Evolutionary conservation across 2,113 vertebrate species (phyloP).

Genomic region (mouse (Mus musculus)): DNA sequence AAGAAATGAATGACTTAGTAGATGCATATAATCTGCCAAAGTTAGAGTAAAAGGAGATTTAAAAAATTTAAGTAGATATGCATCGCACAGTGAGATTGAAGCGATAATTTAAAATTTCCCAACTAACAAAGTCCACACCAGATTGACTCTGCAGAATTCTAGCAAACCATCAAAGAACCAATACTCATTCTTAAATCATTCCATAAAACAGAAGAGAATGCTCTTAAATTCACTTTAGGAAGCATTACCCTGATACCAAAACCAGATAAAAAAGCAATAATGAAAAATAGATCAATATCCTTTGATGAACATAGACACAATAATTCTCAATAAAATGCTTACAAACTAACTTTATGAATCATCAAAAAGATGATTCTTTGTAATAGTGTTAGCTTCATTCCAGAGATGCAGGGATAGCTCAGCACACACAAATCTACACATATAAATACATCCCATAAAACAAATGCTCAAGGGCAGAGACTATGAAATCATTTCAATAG

Average conservation of each 20-base stretch:
- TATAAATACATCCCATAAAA: background rate
- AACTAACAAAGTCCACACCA: background rate
- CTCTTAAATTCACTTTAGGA: background rate
- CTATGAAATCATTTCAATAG: background rate
- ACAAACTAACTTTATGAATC: background rate
- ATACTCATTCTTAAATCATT: background rate
- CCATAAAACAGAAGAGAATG: background rate
- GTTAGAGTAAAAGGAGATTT: background rate
- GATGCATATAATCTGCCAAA: background rate
- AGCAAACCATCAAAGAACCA: background rate
- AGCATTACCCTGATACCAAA: background rate
- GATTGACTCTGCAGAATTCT: background rate
- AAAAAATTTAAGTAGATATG: background rate
- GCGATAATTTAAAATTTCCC: background rate
- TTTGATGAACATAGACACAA: background rate
- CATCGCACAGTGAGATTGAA: background rate
- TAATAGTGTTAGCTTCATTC: background rate
- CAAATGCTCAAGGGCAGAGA: background rate
- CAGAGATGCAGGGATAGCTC: background rate
- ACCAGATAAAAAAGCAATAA: background rate
- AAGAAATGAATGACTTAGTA: background rate
- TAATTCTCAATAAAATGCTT: background rate
- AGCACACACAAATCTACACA: background rate
- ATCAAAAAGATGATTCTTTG: background rate
- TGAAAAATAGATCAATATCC: background rate